These are phyloP conservation scores for Chloropsis cyanopogon DNA, from an alignment of 2,113 vertebrate species.

Conservation along the genomic window DNA sequence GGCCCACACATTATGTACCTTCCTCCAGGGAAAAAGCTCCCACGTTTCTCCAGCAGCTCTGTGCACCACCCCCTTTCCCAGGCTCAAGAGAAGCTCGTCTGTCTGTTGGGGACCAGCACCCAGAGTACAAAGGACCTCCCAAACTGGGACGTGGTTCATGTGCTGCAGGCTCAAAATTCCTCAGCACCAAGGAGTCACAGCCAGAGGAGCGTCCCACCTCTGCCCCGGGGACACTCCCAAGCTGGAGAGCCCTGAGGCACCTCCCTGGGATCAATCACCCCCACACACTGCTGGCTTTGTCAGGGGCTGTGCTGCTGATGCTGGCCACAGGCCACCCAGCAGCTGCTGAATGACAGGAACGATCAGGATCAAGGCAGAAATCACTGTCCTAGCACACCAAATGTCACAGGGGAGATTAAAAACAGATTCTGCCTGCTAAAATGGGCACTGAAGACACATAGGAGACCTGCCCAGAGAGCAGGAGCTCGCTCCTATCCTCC, in stretches of 20 bases:
- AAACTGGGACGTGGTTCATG: background rate
- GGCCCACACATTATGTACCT: background rate
- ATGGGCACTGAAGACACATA: rapidly evolving
- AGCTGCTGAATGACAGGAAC: background rate
- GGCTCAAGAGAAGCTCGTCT: background rate
- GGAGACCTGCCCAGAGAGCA: background rate
- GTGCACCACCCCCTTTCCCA: too few relatives aligned
- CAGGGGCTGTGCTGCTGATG: background rate
- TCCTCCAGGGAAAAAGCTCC: background rate
- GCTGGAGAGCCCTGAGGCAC: background rate
- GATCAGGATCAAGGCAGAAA: background rate
- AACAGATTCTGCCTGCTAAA: background rate
- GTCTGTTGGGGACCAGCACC: rapidly evolving
- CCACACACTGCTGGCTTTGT: background rate
- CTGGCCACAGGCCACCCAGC: background rate
- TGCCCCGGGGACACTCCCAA: background rate
- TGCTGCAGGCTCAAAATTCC: background rate
- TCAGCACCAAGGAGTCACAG: background rate
- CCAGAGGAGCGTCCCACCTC: background rate
- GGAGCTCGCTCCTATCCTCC: background rate
- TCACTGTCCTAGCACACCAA: background rate
- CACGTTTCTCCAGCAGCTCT: background rate
- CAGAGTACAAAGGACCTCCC: background rate
- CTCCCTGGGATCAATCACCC: background rate
- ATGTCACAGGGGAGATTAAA: background rate